These are phyloP conservation scores for Drosophila pseudotalamancana DNA, from an alignment of 2,888 invertebrate genomes.

Conservation along the genomic window DNA sequence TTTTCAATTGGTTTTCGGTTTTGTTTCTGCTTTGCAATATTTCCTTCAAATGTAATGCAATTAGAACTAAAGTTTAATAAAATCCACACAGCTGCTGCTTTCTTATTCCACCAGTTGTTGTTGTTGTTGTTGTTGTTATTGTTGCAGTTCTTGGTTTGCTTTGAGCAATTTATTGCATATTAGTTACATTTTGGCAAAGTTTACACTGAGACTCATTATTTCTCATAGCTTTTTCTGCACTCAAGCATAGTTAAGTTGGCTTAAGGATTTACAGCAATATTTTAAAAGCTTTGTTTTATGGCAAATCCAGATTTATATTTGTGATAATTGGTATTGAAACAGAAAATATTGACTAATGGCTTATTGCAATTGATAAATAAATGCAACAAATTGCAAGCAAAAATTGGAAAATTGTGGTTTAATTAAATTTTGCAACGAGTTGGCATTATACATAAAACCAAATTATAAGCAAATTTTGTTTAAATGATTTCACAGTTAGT, in stretches of 20 bases:
- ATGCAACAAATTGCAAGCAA: too few species aligned
- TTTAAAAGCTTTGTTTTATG: background rate
- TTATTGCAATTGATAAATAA: background rate
- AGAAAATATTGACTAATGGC: background rate
- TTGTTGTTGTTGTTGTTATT: constrained; percentile 10
- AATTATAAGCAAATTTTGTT: too few species aligned
- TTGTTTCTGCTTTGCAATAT: constrained; percentile 4
- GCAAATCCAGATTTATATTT: background rate
- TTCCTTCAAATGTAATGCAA: constrained; percentile 46
- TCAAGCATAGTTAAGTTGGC: background rate
- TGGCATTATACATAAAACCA: too few species aligned
- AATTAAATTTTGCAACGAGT: too few species aligned
- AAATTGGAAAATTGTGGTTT: background rate
- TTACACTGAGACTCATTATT: constrained; percentile 61
- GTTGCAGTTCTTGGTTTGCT: constrained; percentile 4
- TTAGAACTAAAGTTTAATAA: constrained; percentile 51
- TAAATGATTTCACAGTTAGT: too few species aligned
- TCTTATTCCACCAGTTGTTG: background rate
- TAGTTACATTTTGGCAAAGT: constrained; percentile 47
- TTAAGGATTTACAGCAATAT: background rate
- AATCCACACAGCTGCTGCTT: constrained; percentile 21
- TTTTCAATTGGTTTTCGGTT: constrained; percentile 44
- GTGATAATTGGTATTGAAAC: background rate
- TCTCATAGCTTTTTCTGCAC: constrained; percentile 25
- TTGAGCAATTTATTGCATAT: constrained; percentile 48